Conservation (phyloP, 2,888 invertebrate genomes). For the Mactromeris polynyma region DNA sequence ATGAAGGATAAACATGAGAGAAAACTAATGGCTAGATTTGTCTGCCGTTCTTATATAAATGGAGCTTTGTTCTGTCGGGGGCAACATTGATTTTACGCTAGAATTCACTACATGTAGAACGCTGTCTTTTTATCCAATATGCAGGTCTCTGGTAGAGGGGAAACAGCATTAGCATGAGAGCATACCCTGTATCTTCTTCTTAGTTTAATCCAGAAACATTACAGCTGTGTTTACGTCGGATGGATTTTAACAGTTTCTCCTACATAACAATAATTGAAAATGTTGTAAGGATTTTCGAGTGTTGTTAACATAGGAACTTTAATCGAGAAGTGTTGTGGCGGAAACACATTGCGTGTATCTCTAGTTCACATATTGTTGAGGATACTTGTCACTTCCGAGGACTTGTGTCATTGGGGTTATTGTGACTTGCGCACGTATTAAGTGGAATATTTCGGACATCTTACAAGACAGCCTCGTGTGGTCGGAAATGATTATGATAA, state of each 20-base stretch:
- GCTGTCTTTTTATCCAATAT: conserved; percentile 20
- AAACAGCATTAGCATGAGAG: background rate
- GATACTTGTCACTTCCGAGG: conserved; percentile 25
- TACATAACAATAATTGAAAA: background rate
- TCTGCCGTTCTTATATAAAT: conserved; percentile 14
- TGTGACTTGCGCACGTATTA: conserved; percentile 3
- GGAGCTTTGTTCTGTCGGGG: background rate
- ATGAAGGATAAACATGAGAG: background rate
- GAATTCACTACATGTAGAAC: conserved; percentile 1
- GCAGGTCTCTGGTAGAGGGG: background rate
- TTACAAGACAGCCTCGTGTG: background rate
- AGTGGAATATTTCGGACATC: conserved; percentile 17
- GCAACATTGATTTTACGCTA: conserved; percentile 11
- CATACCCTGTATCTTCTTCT: background rate
- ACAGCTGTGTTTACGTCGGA: conserved; percentile 38
- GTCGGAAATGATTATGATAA: conserved; percentile 34
- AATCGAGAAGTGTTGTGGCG: background rate
- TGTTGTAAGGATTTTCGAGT: conserved; percentile 35
- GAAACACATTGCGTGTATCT: conserved; percentile 44
- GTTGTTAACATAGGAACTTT: background rate
- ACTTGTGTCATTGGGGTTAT: background rate
- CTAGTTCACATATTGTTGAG: conserved; percentile 24
- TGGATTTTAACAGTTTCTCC: background rate
- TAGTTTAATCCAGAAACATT: background rate
- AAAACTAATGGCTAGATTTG: background rate